These are phyloP conservation scores for Ochropacha duplaris DNA, from an alignment of 2,888 invertebrate genomes.

Conservation along the genomic window DNA sequence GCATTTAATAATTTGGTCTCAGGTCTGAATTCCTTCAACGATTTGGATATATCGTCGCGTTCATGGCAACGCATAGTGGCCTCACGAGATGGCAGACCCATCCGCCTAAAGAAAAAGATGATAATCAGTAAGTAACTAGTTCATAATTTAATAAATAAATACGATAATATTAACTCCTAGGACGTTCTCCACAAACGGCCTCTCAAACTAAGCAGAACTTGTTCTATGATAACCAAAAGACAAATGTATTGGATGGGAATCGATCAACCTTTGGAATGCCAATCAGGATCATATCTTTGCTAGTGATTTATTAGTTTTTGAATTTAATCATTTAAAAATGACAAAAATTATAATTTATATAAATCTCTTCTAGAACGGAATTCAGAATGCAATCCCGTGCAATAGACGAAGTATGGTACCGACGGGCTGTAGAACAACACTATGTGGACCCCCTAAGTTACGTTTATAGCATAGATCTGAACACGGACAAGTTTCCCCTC, in stretches of 20 bases:
- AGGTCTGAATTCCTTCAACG: conserved; percentile 93
- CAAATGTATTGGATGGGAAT: no score
- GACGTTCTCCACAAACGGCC: no score
- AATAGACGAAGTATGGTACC: conserved; percentile 95
- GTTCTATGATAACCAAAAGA: no score
- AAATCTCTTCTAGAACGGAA: conserved; percentile 75
- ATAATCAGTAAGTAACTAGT: conserved; percentile 59
- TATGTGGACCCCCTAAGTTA: conserved; percentile 90
- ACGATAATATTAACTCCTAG: no score
- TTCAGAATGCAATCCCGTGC: conserved; percentile 89
- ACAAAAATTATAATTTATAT: no score
- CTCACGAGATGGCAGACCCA: conserved; percentile 93
- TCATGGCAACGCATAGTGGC: conserved; percentile 95
- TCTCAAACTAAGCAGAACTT: no score
- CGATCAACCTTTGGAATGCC: no score
- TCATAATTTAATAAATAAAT: no score
- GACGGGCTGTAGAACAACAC: conserved; percentile 93
- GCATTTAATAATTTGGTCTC: conserved; percentile 43
- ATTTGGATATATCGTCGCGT: conserved; percentile 92
- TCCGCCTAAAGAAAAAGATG: conserved; percentile 67
- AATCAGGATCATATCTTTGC: no score
- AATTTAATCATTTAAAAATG: no score
- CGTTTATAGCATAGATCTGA: conserved; percentile 84
- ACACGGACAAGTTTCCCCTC: conserved; percentile 67
- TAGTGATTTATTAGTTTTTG: no score